Base-by-base conservation (phyloP, 2,888 invertebrate species). In the Noctua fimbriata region DNA sequence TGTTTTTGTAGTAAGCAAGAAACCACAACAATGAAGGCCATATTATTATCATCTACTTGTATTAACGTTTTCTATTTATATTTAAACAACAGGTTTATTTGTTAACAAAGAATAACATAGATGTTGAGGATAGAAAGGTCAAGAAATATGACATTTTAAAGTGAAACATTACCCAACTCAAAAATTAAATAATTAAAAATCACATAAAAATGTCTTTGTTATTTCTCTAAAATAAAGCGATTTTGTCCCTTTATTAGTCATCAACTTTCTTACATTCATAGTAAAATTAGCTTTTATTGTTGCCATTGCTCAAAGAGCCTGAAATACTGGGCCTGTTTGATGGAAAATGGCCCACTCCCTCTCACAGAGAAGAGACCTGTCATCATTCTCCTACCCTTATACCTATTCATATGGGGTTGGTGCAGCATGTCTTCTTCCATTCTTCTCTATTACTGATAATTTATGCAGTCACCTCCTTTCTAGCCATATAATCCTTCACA, bases 1-100 rank as follows among this genome's bases (percentile, higher is more conserved):
- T 67, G 9, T 44, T n/a, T 16, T 41, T 36, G 44, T 58, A 66
- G 41, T 77, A 66, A 44, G 44, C n/a, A n/a, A 52, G 58, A 71
- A 84, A 84, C 81, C 81, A 81, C 84, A 84, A 71, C 24, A 79
- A 67, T 16, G 32, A 84, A 79, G 66, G 79, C 16, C 49, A 49
- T 58, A 24, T 83, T 84, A 36, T 67, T 66, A 70, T 66, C 28
- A 65, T 49, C 10, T 69, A 65, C 55, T 58, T 12, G 1, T 14
- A 69, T 36, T 49, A 32, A 55, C 28, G 12, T 21, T 60, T 52
- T 76, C 28, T 49, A 32, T 67, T 49, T 36, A 82, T 47, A 55
- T 47, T 55, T 24, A 49, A 60, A 49, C 16, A 73, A 66, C 1
- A 10, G 2, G 18, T 60, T 52, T n/a, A 18, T 60, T 69, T 66